Conservation (phyloP, 2,888 invertebrate species). For the Macrophya alboannulata region DNA sequence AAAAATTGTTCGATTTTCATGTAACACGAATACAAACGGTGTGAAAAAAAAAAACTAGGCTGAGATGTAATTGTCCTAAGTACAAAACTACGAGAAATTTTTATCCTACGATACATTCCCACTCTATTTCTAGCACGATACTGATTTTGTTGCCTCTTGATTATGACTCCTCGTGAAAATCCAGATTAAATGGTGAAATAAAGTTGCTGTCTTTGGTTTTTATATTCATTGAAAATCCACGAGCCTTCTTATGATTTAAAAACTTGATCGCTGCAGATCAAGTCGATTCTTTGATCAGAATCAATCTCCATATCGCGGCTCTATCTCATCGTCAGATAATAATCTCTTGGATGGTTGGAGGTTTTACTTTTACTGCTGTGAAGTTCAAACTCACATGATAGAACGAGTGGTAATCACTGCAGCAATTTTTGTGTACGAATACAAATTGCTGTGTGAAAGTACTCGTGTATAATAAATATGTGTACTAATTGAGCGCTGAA, state of each 20-base stretch:
- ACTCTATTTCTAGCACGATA: background rate
- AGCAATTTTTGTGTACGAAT: background rate
- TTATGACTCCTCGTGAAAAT: background rate
- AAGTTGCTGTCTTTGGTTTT: background rate
- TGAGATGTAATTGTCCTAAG: background rate
- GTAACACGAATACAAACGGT: background rate
- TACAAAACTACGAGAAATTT: background rate
- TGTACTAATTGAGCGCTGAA: background rate
- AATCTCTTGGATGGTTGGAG: background rate
- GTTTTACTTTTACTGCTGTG: no score
- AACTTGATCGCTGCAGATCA: background rate
- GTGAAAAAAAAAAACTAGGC: background rate
- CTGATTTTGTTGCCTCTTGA: background rate
- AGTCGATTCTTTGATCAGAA: background rate
- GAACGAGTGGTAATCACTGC: background rate
- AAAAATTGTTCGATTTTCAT: background rate
- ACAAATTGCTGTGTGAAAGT: background rate
- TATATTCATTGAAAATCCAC: background rate
- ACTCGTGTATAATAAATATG: background rate
- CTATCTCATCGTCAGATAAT: background rate
- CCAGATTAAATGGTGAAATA: background rate
- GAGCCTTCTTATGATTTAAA: background rate
- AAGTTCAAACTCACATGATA: background rate
- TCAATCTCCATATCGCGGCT: background rate
- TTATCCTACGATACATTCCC: background rate